Evolutionary conservation across 1,140 invertebrate genomes (phyloP).

Genomic region (Eriosoma lanigerum): DNA sequence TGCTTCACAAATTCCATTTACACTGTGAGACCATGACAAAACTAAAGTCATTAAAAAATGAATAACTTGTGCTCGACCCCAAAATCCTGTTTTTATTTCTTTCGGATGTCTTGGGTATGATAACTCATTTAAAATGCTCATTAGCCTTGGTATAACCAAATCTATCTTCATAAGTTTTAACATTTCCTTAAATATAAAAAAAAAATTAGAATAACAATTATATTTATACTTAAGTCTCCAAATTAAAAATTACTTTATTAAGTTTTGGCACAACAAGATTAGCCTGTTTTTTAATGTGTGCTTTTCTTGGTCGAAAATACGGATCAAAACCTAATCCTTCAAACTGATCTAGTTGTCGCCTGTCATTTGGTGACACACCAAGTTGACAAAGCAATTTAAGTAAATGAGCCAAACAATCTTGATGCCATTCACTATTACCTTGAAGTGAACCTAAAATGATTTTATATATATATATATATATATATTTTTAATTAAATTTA

Average conservation of each 20-base stretch:
- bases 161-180: slow-evolving; percentile 81
- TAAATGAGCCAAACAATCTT: slow-evolving; percentile 86
- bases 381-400: slow-evolving; percentile 82
- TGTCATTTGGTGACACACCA: slow-evolving; percentile 63
- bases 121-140: slow-evolving; percentile 84
- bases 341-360: slow-evolving; percentile 57
- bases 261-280: slow-evolving; percentile 69
- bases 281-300: slow-evolving; percentile 58
- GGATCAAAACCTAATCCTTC: slow-evolving; percentile 53
- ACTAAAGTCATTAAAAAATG: slow-evolving; percentile 80
- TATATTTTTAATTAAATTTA: too few species aligned
- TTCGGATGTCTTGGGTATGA: slow-evolving; percentile 75
- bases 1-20: slow-evolving; percentile 64
- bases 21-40: slow-evolving; percentile 82
- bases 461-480: not conserved
- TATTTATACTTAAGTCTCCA: not conserved
- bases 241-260: slow-evolving; percentile 61
- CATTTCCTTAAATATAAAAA: slow-evolving; percentile 64
- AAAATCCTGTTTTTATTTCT: slow-evolving; percentile 83
- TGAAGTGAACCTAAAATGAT: slow-evolving; percentile 64
- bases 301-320: slow-evolving; percentile 41
- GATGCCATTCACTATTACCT: slow-evolving; percentile 85
- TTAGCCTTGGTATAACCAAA: slow-evolving; percentile 76
- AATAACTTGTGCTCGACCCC: slow-evolving; percentile 80
- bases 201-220: slow-evolving; percentile 3